A percentile compares a stretch with the other conserved stretches of the same genome.
phyloP scores from a whole-genome alignment of 2,888 invertebrate species.

The Brachypterus glaber region DNA sequence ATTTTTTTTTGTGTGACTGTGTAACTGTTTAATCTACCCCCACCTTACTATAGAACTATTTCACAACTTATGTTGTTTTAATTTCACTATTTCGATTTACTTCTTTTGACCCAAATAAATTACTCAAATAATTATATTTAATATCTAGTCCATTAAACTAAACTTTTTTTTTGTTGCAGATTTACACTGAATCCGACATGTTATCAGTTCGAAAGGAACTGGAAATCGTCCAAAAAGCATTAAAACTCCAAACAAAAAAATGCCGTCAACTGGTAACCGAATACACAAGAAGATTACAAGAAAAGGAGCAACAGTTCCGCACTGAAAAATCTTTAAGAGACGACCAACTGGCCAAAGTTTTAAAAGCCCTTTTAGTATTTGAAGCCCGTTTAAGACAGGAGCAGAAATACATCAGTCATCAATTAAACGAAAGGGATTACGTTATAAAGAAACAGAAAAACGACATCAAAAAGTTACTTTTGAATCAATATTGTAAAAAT shows the following conservation, averaged over 20 bases:
- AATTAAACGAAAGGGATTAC: conserved; percentile 61
- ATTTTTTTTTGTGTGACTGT: no score
- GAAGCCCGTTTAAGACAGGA: conserved; percentile 65
- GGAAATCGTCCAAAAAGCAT: conserved; percentile 55
- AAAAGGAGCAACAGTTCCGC: conserved; percentile 50
- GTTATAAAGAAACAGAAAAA: conserved; percentile 60
- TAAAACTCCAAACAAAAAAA: conserved; percentile 55
- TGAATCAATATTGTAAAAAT: conserved; percentile 41
- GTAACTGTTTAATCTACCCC: no score
- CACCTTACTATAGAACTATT: conserved; percentile 6
- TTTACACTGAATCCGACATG: conserved; percentile 51
- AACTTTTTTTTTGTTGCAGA: conserved; percentile 46
- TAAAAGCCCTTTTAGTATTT: conserved; percentile 59
- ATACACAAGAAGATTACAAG: conserved; percentile 50
- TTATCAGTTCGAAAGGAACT: conserved; percentile 53
- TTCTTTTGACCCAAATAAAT: no score
- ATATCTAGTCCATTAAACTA: not conserved
- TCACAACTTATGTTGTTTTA: conserved; percentile 8
- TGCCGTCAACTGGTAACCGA: conserved; percentile 61
- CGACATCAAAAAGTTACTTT: conserved; percentile 56
- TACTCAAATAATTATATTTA: not conserved
- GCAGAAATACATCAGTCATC: conserved; percentile 59
- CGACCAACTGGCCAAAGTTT: conserved; percentile 60
- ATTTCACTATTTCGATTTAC: no score
- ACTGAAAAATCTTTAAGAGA: conserved; percentile 56